Base-by-base conservation (phyloP, 1,140 invertebrate genomes). In the Drosophila nikananu region DNA sequence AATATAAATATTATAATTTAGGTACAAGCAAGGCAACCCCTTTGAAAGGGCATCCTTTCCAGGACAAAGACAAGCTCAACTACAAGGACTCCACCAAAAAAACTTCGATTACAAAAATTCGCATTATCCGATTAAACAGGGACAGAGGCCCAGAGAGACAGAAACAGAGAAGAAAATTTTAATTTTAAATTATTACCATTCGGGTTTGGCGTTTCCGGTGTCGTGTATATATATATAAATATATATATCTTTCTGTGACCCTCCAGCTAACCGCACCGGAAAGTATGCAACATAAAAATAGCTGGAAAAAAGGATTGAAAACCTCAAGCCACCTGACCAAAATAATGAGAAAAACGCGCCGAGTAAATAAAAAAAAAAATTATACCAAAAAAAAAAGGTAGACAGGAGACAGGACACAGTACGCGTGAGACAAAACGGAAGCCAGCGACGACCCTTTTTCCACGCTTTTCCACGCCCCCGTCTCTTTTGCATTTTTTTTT, bases 121-220 rank as follows among this genome's bases (percentile, higher is more conserved):
- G 63, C 57, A 84, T 89, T 90, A 89, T 89, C 86, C 84, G 81
- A 89, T 89, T 89, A 87, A 74, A 68, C 83, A 42, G 35, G 64
- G 32, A 58, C 71, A 61, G 63, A 41, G 3, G 17, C 41, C 21
- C 13, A 23, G 0, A 48, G 13, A 39, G 21, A 25, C 17, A 54
- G 52, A 30, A 30, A 9, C 17, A 54, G 52, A 59, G 71, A 71
- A 60, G 76, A 61, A 70, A 80, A 89, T 89, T 90, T 75, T 74
- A 87, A 87, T 89, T 89, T 80, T 82, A 86, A 86, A 86, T 86
- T 86, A 82, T 86, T 82, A 70, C 83, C 70, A 81, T 67, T 60
- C 58, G 48, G 37, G 41, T 46, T 64, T 73, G 54, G 21, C 35
- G 54, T 57, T 57, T 57, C 54, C 54, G 54, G 54, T 57, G 54